A percentile compares a stretch with the other conserved stretches of the same genome.
These are phyloP conservation scores for Propithecus deckenii DNA, from an alignment of 2,797 vertebrate species.

Conservation along the genomic window DNA sequence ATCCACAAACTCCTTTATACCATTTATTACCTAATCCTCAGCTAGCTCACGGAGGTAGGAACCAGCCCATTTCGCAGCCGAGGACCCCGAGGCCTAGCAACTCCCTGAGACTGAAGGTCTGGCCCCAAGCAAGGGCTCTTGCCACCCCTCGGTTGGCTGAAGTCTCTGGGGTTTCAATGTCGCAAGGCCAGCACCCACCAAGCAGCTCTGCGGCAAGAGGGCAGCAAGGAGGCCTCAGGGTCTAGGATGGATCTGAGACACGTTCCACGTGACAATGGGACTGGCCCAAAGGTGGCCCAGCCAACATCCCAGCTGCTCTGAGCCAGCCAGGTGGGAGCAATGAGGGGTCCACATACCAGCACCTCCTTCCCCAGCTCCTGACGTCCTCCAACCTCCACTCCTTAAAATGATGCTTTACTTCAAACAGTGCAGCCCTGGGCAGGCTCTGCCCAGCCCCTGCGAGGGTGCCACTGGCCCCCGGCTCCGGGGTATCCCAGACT, in stretches of 20 bases:
- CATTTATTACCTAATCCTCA: neutral
- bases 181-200: neutral
- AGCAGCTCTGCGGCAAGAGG: no score
- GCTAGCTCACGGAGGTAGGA: neutral
- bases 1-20: neutral
- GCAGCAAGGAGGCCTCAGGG: neutral
- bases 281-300: rapidly evolving
- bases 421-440: neutral
- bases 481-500: neutral
- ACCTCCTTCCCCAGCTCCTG: neutral
- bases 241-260: neutral
- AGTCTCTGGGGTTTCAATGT: neutral
- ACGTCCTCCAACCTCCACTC: neutral
- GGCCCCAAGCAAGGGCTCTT: neutral
- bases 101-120: neutral
- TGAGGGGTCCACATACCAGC: neutral
- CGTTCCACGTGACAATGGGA: neutral
- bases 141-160: neutral
- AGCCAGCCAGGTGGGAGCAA: neutral
- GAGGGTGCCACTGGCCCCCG: neutral
- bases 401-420: neutral
- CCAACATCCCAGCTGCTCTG: neutral
- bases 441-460: neutral
- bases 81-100: neutral
- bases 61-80: neutral